phyloP scores from a whole-genome alignment of 2,113 vertebrate genomes.

The Sylvia atricapilla region DNA sequence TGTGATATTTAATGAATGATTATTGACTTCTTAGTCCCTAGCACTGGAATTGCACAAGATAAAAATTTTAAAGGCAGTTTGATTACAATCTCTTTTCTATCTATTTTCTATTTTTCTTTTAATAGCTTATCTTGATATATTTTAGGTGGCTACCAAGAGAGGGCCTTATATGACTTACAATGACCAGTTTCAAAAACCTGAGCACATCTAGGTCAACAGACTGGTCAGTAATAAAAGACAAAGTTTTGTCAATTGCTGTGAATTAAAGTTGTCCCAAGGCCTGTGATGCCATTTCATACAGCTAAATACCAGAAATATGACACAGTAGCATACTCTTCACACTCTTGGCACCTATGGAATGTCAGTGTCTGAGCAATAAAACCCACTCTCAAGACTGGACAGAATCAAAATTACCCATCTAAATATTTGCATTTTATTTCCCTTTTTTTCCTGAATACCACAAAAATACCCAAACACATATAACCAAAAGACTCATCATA shows the following conservation, averaged over 20 bases:
- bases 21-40: not conserved
- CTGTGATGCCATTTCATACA: not conserved
- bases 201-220: not conserved
- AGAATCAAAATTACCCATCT: not conserved
- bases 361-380: not conserved
- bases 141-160: conserved; percentile 47
- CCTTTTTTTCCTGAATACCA: not conserved
- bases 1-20: not conserved
- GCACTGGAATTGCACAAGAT: not conserved
- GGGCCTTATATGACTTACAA: conserved; percentile 53
- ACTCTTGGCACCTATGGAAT: not conserved
- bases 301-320: not conserved
- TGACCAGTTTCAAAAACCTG: not conserved
- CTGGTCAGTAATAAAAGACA: not conserved
- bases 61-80: not conserved
- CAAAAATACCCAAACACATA: not conserved
- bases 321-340: not conserved
- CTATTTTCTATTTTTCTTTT: not conserved
- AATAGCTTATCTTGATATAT: not conserved
- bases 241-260: not conserved
- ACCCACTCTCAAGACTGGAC: not conserved
- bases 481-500: not conserved
- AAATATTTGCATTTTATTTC: not conserved
- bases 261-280: not conserved
- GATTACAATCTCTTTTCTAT: not conserved